Conservation (phyloP, 1,140 invertebrate genomes). For the Parapsyche elsis region DNA sequence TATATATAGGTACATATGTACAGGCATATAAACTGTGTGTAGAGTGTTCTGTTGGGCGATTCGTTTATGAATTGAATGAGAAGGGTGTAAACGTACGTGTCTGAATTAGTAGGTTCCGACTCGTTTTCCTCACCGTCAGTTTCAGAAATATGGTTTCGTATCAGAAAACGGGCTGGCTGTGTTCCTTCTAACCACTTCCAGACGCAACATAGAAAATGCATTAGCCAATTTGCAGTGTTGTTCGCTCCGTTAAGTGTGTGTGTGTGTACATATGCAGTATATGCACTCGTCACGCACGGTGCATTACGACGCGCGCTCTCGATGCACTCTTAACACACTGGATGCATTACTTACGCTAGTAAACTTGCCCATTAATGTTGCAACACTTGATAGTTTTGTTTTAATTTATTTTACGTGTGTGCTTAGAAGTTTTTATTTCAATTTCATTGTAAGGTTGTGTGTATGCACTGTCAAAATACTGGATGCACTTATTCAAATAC, state of each 20-base stretch:
- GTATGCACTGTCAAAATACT: too few species aligned
- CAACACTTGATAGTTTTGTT: too few species aligned
- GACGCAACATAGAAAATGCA: slow-evolving; percentile 43
- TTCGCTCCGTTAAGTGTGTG: not conserved
- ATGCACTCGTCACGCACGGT: not conserved
- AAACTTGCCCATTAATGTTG: too few species aligned
- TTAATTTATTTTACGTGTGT: too few species aligned
- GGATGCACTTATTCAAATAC: too few species aligned
- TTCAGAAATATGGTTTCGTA: slow-evolving; percentile 29
- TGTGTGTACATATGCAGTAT: not conserved
- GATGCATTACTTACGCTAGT: too few species aligned
- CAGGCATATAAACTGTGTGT: too few species aligned
- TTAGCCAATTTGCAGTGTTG: slow-evolving; percentile 45
- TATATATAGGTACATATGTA: not conserved
- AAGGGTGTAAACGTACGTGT: slow-evolving; percentile 1
- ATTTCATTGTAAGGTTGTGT: too few species aligned
- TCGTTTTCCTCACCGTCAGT: not conserved
- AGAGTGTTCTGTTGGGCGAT: not conserved
- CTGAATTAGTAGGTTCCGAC: slow-evolving; percentile 22
- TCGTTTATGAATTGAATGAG: not conserved
- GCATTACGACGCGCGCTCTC: not conserved
- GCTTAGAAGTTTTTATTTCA: too few species aligned
- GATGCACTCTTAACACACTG: not conserved
- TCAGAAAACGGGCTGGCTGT: slow-evolving; percentile 11
- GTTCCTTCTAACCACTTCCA: not conserved